These are phyloP conservation scores for Pseudochromis fuscus DNA, from an alignment of 2,797 vertebrate genomes.

Conservation along the genomic window DNA sequence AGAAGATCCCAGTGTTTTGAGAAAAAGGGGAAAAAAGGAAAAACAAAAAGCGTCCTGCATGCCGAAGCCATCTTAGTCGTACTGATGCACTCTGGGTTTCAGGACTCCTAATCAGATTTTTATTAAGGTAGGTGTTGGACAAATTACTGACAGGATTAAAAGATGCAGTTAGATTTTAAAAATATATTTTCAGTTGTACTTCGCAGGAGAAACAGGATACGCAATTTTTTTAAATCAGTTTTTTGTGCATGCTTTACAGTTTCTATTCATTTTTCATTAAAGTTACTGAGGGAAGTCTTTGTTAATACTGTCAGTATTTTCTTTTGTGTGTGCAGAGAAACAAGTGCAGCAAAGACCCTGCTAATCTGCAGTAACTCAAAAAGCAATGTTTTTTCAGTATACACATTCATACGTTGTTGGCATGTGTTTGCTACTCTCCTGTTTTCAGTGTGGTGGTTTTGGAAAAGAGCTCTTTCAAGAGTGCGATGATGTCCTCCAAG, in stretches of 20 bases:
- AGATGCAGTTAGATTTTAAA: neutral
- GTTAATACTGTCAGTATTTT: neutral
- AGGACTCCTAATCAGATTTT: slow-evolving; percentile 36
- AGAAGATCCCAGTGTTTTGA: slow-evolving; percentile 57
- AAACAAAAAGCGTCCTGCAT: slow-evolving; percentile 42
- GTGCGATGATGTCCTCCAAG: slow-evolving; percentile 67
- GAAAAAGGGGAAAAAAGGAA: slow-evolving; percentile 18
- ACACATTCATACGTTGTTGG: neutral
- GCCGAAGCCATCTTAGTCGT: slow-evolving; percentile 43
- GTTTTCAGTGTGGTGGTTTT: slow-evolving; percentile 38
- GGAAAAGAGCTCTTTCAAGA: slow-evolving; percentile 25
- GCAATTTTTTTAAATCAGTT: no score
- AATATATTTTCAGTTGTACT: slow-evolving; percentile 31
- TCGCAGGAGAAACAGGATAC: neutral
- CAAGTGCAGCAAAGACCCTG: neutral
- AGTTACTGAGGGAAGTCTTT: neutral
- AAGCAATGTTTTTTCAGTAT: neutral
- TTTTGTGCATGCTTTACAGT: no score
- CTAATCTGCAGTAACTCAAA: neutral
- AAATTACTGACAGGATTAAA: neutral
- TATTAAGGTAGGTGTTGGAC: slow-evolving; percentile 67
- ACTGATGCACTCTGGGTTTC: slow-evolving; percentile 38
- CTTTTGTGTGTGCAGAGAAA: neutral
- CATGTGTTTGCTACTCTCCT: slow-evolving; percentile 21
- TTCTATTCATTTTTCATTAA: neutral